Base-by-base conservation (phyloP, 2,888 invertebrate genomes). In the Syrista parreyssii region DNA sequence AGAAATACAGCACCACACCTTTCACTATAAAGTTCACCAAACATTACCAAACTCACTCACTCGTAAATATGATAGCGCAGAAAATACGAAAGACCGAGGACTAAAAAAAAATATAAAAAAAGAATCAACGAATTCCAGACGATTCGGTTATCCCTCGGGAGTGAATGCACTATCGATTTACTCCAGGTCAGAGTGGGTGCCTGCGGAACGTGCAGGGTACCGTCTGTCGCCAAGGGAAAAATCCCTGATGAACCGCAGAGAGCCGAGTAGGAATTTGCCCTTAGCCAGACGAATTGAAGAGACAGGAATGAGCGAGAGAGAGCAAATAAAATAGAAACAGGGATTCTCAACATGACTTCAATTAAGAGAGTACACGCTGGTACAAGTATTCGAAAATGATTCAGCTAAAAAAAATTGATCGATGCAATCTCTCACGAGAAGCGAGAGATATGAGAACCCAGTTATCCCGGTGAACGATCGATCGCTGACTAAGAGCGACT, bases 401-500 rank as follows among this genome's bases (percentile, higher is more conserved):
- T 55, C 55, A 55, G 55, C 55, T 23, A 55, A 55, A 55, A 23
- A 23, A 55, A 55, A 55, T 55, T 55, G 55, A 55, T 55, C 55
- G 55, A 55, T 55, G 6, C 23, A 6, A 55, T 55, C 55, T 55
- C 55, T 23, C 55, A 55, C 9, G 23, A 55, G 55, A 15, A 55
- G 23, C 55, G 55, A 23, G 6, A 23, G 55, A 55, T 1, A 55
- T 9, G 23, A 23, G 55, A 55, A 23, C 9, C 55, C 55, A 55
- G 6, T 40, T 23, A 55, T 15, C 15, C 40, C 15, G 40, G 40
- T 0, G 55, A 74, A 33, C 12, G 74, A 74, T 33, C 74, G 74
- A 35, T 74, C 33, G 82, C 81, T 82, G 84, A 86, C 87, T 87
- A 83, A 85, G 83, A 84, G 85, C 84, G 83, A 84, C 85, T 84